Conservation (phyloP, 2,797 vertebrate species). For the Menidia menidia region DNA sequence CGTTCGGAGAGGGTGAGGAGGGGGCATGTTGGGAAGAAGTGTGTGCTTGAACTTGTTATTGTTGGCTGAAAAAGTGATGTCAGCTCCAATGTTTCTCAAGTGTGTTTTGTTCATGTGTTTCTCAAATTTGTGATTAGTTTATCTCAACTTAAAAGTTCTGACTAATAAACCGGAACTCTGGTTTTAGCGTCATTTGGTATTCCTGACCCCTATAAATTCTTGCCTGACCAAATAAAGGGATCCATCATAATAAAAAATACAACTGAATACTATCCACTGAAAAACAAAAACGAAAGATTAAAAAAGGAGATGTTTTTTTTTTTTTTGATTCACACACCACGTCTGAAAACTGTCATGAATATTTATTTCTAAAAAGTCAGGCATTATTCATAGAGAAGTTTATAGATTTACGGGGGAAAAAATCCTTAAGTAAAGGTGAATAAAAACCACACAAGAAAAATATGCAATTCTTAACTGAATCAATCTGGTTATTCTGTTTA, state of each 20-base stretch:
- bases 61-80: slow-evolving; percentile 76
- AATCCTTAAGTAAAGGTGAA: background rate
- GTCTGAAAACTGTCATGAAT: no score
- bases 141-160: slow-evolving; percentile 45
- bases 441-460: background rate
- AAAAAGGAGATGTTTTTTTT: no score
- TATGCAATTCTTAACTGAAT: background rate
- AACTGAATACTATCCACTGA: no score
- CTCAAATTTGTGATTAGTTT: slow-evolving; percentile 51
- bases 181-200: background rate
- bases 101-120: slow-evolving; percentile 65
- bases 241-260: no score
- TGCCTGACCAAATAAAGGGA: no score
- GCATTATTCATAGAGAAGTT: background rate
- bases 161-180: background rate
- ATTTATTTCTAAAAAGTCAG: no score
- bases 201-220: background rate
- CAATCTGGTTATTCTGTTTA: background rate
- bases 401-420: background rate
- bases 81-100: slow-evolving; percentile 70
- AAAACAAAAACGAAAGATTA: no score
- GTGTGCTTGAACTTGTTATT: slow-evolving; percentile 80
- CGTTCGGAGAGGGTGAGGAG: slow-evolving; percentile 45
- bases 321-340: no score
- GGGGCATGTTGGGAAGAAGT: slow-evolving; percentile 72